Evolutionary conservation across 2,888 invertebrate species (phyloP), one percentile per base, ranked within the genome.

Genomic region (Torymus tubicola): DNA sequence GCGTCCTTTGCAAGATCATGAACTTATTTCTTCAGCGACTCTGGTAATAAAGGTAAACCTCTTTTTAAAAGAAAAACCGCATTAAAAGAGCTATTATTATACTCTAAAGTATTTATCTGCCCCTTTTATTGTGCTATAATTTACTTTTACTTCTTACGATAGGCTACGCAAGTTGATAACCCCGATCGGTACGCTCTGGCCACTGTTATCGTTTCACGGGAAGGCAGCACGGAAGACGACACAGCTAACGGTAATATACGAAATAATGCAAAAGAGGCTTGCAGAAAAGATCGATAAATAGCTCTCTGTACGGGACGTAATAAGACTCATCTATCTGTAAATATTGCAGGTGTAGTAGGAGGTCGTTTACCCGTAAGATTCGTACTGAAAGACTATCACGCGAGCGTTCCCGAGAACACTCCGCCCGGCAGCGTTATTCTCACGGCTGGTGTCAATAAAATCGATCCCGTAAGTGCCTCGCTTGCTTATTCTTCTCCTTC

Each of bases 151-250:
- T 42, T 42, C 8, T 8, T 8, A 8, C 42, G 18, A 72, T 16
- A 95, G 93, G 96, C 96, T 11, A 95, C 94, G 0, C 96, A 96
- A 88, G 92, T 94, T 81, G 97, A 98, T 91, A 98, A 98, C 92
- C 92, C 95, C 0, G 97, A 97, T 92, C 94, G 97, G 73, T 97
- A 97, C 90, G 96, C 97, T 0, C 92, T 98, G 81, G 95, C 96
- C 0, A 97, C 97, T 0, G 92, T 98, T 74, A 94, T 95, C 14
- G 92, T 97, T 57, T 92, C 93, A 0, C 90, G 93, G 73, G 92
- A 93, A 67, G 93, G 93, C 81, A 92, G 93, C 18, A 91, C 92
- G 63, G 91, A 92, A 82, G 90, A 91, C 82, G 91, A 89, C 1
- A 87, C 86, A 68, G 89, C 84, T 81, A 90, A 87, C 86, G 91